These are phyloP conservation scores for Beaufortia kweichowensis DNA, from an alignment of 2,113 vertebrate genomes.

Conservation along the genomic window DNA sequence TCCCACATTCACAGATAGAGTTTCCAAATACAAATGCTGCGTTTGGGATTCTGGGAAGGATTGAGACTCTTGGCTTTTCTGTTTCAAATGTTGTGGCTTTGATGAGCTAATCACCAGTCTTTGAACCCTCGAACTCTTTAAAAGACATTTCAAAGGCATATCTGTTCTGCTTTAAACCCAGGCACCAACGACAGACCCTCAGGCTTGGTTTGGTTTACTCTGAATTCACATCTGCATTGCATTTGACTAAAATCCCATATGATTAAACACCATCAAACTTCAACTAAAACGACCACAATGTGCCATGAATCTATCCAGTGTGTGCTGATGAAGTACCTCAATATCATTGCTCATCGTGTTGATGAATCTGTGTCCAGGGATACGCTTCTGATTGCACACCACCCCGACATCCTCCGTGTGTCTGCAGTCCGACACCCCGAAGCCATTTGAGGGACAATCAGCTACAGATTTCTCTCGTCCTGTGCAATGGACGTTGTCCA, in stretches of 20 bases:
- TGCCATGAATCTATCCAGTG: neutral
- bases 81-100: constrained; percentile 1
- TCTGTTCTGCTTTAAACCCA: neutral
- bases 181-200: neutral
- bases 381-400: constrained; percentile 85
- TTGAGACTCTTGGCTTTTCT: neutral
- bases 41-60: neutral
- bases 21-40: neutral
- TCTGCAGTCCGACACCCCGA: constrained; percentile 90
- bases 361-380: constrained; percentile 88
- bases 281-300: neutral
- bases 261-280: neutral
- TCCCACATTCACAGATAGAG: neutral
- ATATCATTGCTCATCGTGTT: constrained; percentile 73
- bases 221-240: constrained; percentile 1
- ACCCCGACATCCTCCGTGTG: constrained; percentile 92
- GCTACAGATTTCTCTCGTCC: constrained; percentile 83
- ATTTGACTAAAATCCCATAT: neutral
- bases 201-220: neutral
- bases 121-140: neutral
- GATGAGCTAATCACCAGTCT: neutral
- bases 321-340: constrained; percentile 72
- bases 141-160: neutral
- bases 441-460: constrained; percentile 84
- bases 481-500: constrained; percentile 89